Evolutionary conservation across 2,113 vertebrate species (phyloP).

Genomic region (Phaethon lepturus): DNA sequence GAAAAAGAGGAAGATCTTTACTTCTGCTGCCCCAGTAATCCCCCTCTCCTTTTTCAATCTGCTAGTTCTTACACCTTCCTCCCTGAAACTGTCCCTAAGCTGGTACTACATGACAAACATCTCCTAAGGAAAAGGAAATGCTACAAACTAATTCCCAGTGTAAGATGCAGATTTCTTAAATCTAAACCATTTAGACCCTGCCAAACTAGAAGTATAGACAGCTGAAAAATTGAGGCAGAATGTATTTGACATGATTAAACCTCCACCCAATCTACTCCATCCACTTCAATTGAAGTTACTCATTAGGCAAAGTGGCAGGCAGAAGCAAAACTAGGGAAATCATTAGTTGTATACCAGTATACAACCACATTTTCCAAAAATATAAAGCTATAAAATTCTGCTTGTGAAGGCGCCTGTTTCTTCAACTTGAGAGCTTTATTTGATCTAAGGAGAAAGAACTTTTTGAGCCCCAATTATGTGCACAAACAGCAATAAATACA

Average conservation of each 20-base stretch:
- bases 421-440: constrained; percentile 25
- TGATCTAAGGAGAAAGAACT: constrained; percentile 17
- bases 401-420: neutral
- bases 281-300: constrained; percentile 15
- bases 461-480: neutral
- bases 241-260: constrained; percentile 14
- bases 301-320: constrained; percentile 41
- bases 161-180: neutral
- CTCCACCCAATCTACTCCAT: constrained; percentile 22
- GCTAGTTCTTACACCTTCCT: neutral
- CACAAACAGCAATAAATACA: constrained; percentile 26
- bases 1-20: neutral
- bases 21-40: neutral
- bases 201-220: neutral
- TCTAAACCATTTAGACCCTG: neutral
- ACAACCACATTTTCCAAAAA: neutral
- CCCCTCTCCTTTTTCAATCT: neutral
- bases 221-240: constrained; percentile 4
- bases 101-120: neutral
- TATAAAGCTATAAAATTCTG: constrained; percentile 13
- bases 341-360: constrained; percentile 18
- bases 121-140: neutral
- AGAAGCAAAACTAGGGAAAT: constrained; percentile 28
- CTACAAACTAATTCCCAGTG: neutral
- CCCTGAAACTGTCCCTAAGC: neutral